Evolutionary conservation across 2,113 vertebrate genomes (phyloP), one percentile per base, ranked within the genome.

Genomic region (Gallinago jamesoni): DNA sequence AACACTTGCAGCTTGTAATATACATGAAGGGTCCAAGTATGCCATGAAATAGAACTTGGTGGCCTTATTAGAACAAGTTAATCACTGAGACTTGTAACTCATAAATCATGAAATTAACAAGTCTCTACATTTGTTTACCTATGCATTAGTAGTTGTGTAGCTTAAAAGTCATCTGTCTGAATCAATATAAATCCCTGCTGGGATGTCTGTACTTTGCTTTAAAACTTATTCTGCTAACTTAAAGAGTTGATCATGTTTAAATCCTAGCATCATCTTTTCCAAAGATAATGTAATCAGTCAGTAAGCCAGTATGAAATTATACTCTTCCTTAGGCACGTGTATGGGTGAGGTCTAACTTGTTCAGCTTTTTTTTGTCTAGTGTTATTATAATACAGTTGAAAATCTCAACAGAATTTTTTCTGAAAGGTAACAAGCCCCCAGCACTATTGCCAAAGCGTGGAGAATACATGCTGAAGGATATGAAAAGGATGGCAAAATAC

Each of bases 371-470:
- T 83, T 76, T 82, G 48, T 76, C 74, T 41, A 48, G 23, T 62
- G 31, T 76, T 68, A 16, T 1, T 81, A 21, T 7, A 79, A 55
- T 35, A 62, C 15, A 39, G 33, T 14, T 81, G 28, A 60, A 91
- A 89, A 81, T 82, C 66, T 92, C 50, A 89, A 50, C 7, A 30
- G 33, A 64, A 43, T 17, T 50, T 66, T 92, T 76, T 72, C 48
- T 86, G 13, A 62, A 96, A 99, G 99, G 98, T 80, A 99, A 99
- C 97, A 97, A 97, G 52, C 97, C 99, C 0, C 99, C 99, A 68
- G 98, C 82, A 57, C 2, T 98, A 93, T 53, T 99, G 76, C 98
- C 98, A 25, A 98, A 98, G 80, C 99, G 98, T 96, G 98, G 41
- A 2, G 10, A 83, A 31, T 99, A 99, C 96, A 12, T 99, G 97